phyloP scores from a whole-genome alignment of 2,888 invertebrate genomes.

The Molanna angustata region DNA sequence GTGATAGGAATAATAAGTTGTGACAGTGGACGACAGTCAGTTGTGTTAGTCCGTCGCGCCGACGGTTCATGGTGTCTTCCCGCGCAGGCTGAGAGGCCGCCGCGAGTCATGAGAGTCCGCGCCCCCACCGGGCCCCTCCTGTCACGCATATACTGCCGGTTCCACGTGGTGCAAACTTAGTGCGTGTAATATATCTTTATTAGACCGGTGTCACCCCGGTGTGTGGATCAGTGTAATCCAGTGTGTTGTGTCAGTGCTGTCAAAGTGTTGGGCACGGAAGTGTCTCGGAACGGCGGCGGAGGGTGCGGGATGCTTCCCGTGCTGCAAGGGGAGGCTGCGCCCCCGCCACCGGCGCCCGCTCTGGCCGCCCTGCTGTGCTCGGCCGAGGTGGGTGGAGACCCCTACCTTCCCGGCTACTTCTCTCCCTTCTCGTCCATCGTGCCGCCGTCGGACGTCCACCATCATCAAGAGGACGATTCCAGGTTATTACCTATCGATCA shows the following conservation, averaged over 20 bases:
- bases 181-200: not conserved
- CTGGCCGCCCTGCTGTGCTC: conserved; percentile 47
- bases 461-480: conserved; percentile 19
- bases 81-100: not conserved
- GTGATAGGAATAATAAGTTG: not conserved
- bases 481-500: conserved; percentile 20
- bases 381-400: conserved; percentile 51
- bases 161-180: conserved; percentile 31
- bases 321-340: conserved; percentile 49
- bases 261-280: conserved; percentile 27
- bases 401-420: conserved; percentile 46
- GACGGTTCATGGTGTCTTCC: not conserved
- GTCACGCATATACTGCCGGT: conserved; percentile 27
- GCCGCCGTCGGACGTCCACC: conserved; percentile 8
- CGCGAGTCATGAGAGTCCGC: conserved; percentile 7
- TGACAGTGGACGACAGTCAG: not conserved
- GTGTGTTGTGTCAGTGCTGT: conserved; percentile 34
- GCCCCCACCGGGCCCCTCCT: conserved; percentile 10
- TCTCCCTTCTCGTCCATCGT: conserved; percentile 18
- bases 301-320: conserved; percentile 48
- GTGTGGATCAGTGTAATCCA: conserved; percentile 30
- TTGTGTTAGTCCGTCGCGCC: not conserved
- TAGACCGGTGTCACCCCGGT: conserved; percentile 32
- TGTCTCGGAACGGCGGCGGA: conserved; percentile 29
- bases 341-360: conserved; percentile 49